Base-by-base conservation (phyloP, 2,888 invertebrate species). In the Drosophila rubida region DNA sequence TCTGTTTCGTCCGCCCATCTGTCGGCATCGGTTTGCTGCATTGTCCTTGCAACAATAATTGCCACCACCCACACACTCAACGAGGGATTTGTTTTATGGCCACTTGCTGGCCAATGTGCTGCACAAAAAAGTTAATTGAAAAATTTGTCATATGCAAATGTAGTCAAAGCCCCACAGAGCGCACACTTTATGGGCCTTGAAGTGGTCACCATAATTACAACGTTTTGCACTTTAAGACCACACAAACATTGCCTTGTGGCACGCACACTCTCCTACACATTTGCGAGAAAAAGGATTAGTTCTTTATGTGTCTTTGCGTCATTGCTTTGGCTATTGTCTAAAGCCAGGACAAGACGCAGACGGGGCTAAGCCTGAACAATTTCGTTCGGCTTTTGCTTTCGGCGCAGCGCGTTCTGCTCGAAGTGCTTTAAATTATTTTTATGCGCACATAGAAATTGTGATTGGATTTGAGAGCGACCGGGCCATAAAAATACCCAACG, bases 141-240 rank as follows among this genome's bases (percentile, higher is more conserved):
- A 83, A 75, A 83, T 82, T 70, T 70, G 60, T 78, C 80, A 85
- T 48, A 82, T 82, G 83, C 68, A 85, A 79, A 81, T 85, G 65
- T 67, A n/a, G 8, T 11, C 35, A 13, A 14, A 37, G 35, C 13
- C 35, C 35, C 35, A 13, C 32, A 22, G 13, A 32, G 11, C n/a
- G 13, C 9, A 23, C 35, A 48, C 9, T 54, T 44, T 46, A 41
- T 44, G 35, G 32, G 8, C 23, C 49, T 58, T 58, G 16, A 54
- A 35, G 32, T 37, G 41, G 14, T 14, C 23, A 49, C 32, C 13
- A 60, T 60, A 59, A 63, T 70, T 69, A 25, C 6, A 7, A 13
- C 19, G 25, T 35, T 67, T 73, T 72, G 27, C 14, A 4, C 11
- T 45, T 30, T 49, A 44, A 39, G 11, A 22, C 8, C 14, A 35